phyloP scores from a whole-genome alignment of 2,113 vertebrate genomes.

The Parotia lawesii region DNA sequence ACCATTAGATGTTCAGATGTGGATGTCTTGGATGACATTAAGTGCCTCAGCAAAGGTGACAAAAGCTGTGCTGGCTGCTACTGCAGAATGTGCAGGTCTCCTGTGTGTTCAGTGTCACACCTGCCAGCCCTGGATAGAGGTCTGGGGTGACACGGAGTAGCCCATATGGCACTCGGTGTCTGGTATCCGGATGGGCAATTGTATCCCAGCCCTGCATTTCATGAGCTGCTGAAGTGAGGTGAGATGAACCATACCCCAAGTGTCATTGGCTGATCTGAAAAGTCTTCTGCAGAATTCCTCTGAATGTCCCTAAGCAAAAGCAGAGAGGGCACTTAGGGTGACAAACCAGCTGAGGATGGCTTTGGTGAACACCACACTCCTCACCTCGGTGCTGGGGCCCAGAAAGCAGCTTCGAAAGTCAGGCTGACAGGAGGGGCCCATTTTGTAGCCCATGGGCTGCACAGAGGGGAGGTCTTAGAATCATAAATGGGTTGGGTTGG shows the following conservation, averaged over 20 bases:
- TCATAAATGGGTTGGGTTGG: neutral
- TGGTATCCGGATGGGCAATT: neutral
- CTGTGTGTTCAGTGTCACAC: neutral
- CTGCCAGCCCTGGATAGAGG: neutral
- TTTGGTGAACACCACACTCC: neutral
- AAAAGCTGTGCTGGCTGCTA: neutral
- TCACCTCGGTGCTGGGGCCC: neutral
- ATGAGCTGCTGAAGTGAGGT: neutral
- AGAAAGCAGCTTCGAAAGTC: neutral
- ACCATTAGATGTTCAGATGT: neutral
- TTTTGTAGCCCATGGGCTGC: neutral
- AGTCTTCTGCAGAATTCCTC: neutral
- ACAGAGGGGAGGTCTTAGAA: neutral
- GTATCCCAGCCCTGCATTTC: neutral
- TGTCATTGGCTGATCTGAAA: neutral
- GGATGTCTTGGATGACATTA: neutral
- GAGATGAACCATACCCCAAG: neutral
- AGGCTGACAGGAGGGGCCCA: neutral
- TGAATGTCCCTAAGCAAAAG: neutral
- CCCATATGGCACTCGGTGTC: neutral
- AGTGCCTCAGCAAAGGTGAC: neutral
- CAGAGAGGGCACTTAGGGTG: neutral
- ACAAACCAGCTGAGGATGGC: neutral
- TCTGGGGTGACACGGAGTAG: neutral
- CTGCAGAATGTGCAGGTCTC: neutral